These are phyloP conservation scores for human DNA, from an alignment of 2,113 vertebrate genomes.

Conservation along the genomic window GRCh38 chr1:56664501-56665000, in stretches of 20 bases:
- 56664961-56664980: background rate
- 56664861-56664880: background rate
- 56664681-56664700: background rate
- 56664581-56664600: background rate
- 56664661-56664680: background rate
- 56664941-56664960: background rate
- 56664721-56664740: background rate
- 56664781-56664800: background rate
- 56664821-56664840: accelerated
- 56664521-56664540: no score
- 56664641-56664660: background rate
- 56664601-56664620: background rate
- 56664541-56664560: no score
- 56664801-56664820: background rate
- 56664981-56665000: background rate
- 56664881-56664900: background rate
- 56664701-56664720: background rate
- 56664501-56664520: no score
- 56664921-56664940: background rate
- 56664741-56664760: background rate
- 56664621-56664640: background rate
- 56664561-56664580: background rate
- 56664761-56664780: background rate
- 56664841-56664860: background rate
- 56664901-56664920: background rate